These are phyloP conservation scores for Perizoma flavofasciatum DNA, from an alignment of 2,888 invertebrate species.

Conservation along the genomic window DNA sequence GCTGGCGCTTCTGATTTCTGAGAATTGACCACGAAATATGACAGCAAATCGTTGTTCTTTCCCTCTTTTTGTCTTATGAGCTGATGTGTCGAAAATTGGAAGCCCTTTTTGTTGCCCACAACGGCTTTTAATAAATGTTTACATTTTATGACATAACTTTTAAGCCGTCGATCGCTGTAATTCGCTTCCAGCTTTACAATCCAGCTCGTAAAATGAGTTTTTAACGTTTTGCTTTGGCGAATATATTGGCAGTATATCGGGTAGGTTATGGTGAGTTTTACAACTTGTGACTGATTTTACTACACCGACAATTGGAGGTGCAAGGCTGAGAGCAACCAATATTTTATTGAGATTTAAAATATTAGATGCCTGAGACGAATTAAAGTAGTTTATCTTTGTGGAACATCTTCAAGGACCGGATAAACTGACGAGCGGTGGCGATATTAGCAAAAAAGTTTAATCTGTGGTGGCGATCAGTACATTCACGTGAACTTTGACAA, in stretches of 20 bases:
- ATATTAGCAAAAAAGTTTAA: no score
- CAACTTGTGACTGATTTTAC: constrained; percentile 80
- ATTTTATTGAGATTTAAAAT: constrained; percentile 19
- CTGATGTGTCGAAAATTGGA: constrained; percentile 13
- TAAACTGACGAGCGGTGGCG: no score
- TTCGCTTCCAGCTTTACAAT: constrained; percentile 75
- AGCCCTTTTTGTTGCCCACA: constrained; percentile 3
- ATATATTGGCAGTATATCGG: constrained; percentile 75
- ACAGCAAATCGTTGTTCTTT: no score
- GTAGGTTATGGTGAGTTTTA: constrained; percentile 73
- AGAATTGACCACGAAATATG: no score
- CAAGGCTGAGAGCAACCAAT: constrained; percentile 11
- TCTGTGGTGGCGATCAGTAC: no score
- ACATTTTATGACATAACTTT: constrained; percentile 33
- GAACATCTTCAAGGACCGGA: no score
- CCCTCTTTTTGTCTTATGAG: neutral
- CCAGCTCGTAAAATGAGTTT: constrained; percentile 63
- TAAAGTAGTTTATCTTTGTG: no score
- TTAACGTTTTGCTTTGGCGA: constrained; percentile 47
- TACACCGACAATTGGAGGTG: constrained; percentile 62
- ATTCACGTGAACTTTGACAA: no score
- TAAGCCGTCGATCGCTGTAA: constrained; percentile 29
- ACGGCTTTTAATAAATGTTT: constrained; percentile 17
- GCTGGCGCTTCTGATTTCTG: no score
- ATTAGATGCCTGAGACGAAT: neutral